Evolutionary conservation across 2,888 invertebrate genomes (phyloP).

Genomic region (Phymatocera aterrima): DNA sequence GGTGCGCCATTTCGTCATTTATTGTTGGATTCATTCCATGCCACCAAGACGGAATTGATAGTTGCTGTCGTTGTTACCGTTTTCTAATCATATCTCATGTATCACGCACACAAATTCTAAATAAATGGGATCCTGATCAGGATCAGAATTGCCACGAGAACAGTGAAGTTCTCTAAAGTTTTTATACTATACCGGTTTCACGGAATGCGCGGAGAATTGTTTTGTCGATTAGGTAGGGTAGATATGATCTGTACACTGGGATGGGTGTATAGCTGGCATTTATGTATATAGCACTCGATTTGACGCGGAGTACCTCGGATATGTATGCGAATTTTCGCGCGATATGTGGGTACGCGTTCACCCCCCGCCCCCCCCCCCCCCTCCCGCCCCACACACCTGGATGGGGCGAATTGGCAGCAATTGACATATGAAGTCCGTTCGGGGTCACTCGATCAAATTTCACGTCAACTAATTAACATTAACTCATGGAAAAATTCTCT

Average conservation of each 20-base stretch:
- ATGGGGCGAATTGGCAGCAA: slow-evolving; percentile 58
- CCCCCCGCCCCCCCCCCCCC: background rate
- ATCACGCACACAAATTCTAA: no score
- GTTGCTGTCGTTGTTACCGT: no score
- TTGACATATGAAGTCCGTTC: slow-evolving; percentile 65
- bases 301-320: slow-evolving; percentile 33
- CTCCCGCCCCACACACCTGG: background rate
- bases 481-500: slow-evolving; percentile 68
- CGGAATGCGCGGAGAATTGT: background rate
- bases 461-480: slow-evolving; percentile 72
- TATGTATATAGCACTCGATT: slow-evolving; percentile 31
- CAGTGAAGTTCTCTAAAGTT: background rate
- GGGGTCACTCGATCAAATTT: slow-evolving; percentile 69
- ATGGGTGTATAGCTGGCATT: background rate
- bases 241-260: background rate
- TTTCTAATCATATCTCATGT: no score
- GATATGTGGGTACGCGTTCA: background rate
- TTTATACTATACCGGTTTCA: background rate
- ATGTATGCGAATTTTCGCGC: slow-evolving; percentile 29
- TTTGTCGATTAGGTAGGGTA: background rate
- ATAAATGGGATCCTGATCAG: no score
- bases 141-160: no score
- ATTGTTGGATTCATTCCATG: background rate
- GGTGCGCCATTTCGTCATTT: background rate
- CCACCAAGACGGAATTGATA: no score